Conservation (phyloP, 2,888 invertebrate species). For the Andrena bicolor region DNA sequence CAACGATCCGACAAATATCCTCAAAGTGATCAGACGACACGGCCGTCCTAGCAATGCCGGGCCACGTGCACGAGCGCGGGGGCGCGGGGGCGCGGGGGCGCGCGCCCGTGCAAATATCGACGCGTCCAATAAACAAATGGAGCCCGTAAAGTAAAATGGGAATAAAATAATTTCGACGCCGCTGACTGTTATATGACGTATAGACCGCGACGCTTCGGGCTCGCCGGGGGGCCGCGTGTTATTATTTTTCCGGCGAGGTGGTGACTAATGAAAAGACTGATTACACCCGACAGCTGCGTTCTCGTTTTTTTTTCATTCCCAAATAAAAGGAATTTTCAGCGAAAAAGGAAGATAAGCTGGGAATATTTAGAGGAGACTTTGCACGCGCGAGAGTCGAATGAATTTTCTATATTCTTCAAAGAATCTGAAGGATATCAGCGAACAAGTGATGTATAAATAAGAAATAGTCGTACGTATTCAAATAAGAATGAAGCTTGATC, state of each 20-base stretch:
- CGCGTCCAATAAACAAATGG: slow-evolving; percentile 47
- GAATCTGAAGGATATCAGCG: no score
- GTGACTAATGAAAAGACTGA: slow-evolving; percentile 23
- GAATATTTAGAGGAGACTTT: no score
- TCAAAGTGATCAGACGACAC: slow-evolving; percentile 67
- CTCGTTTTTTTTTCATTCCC: neutral
- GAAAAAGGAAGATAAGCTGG: no score
- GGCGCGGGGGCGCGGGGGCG: no score
- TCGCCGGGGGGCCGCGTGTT: neutral
- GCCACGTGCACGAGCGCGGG: neutral
- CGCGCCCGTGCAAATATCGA: slow-evolving; percentile 33
- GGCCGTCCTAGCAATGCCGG: neutral
- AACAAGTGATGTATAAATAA: no score
- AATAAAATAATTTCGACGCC: slow-evolving; percentile 35
- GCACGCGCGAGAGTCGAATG: no score
- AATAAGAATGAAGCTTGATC: no score
- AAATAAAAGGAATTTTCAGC: no score
- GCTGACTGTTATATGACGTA: slow-evolving; percentile 17
- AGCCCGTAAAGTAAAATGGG: slow-evolving; percentile 30
- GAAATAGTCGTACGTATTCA: no score
- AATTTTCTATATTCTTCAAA: no score
- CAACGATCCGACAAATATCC: slow-evolving; percentile 71
- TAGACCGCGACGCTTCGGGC: neutral
- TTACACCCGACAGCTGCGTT: neutral
- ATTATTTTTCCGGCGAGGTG: slow-evolving; percentile 11